These are phyloP conservation scores for Syngnathus floridae DNA, from an alignment of 2,113 vertebrate species.

Conservation along the genomic window DNA sequence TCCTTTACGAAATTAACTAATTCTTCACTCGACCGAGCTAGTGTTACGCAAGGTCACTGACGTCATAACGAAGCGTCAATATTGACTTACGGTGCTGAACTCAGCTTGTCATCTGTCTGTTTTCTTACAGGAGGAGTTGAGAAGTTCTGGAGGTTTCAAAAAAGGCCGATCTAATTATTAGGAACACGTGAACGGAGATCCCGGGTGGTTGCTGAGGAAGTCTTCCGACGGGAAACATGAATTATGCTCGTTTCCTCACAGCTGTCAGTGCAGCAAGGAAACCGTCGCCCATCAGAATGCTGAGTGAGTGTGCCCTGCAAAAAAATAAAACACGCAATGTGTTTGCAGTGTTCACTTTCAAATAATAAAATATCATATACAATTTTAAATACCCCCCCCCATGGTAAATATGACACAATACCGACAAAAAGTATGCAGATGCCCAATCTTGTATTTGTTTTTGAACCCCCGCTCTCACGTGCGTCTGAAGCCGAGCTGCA, in stretches of 20 bases:
- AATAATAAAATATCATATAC: too few species aligned
- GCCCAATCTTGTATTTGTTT: background rate
- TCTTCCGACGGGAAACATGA: constrained; percentile 72
- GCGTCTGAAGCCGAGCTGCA: constrained; percentile 75
- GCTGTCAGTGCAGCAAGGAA: constrained; percentile 79
- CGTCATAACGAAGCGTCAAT: background rate
- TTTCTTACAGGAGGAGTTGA: background rate
- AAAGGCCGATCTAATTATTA: background rate
- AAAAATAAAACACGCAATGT: background rate
- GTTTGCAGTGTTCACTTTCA: background rate
- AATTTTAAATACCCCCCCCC: too few species aligned
- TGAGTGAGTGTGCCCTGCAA: constrained; percentile 73
- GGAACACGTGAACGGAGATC: background rate
- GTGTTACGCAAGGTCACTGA: background rate
- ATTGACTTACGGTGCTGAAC: background rate
- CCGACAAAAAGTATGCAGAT: too few species aligned
- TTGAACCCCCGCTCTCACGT: background rate
- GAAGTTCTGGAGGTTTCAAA: background rate
- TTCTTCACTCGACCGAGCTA: too few species aligned
- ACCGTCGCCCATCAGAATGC: constrained; percentile 75
- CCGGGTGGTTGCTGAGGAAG: background rate
- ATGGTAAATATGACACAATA: too few species aligned
- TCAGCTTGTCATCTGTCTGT: background rate
- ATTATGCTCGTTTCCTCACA: constrained; percentile 84
- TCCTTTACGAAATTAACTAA: too few species aligned